Evolutionary conservation across 2,888 invertebrate species (phyloP).

Genomic region (Hedya salicella): DNA sequence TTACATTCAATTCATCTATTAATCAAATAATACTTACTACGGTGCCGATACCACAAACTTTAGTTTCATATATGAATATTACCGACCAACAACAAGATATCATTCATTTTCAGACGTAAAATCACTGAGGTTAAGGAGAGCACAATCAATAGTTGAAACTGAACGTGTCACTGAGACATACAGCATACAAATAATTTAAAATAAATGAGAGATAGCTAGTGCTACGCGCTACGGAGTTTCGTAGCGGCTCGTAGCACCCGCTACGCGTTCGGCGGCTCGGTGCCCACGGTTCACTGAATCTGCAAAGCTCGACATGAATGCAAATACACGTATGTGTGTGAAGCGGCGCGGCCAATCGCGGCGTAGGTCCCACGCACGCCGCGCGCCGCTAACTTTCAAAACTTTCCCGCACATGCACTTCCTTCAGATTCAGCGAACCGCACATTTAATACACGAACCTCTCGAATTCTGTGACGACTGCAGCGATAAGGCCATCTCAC

Average conservation of each 20-base stretch:
- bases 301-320: slow-evolving; percentile 76
- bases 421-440: slow-evolving; percentile 58
- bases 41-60: neutral
- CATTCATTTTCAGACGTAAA: neutral
- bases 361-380: slow-evolving; percentile 76
- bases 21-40: slow-evolving; percentile 13
- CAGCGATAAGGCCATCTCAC: slow-evolving; percentile 86
- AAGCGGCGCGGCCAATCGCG: slow-evolving; percentile 72
- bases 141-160: slow-evolving; percentile 8
- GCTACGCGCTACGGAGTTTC: slow-evolving; percentile 56
- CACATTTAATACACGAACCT: slow-evolving; percentile 70
- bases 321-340: slow-evolving; percentile 80
- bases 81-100: neutral
- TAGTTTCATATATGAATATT: neutral
- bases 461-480: slow-evolving; percentile 84
- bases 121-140: neutral
- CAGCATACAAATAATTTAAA: slow-evolving; percentile 39
- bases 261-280: slow-evolving; percentile 68
- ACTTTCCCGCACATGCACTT: slow-evolving; percentile 74
- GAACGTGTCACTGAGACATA: neutral
- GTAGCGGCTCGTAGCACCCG: slow-evolving; percentile 71
- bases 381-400: slow-evolving; percentile 77
- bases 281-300: slow-evolving; percentile 83
- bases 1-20: neutral
- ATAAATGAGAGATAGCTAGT: slow-evolving; percentile 47